phyloP scores from a whole-genome alignment of 1,140 invertebrate genomes.

The Plutomurus gul region DNA sequence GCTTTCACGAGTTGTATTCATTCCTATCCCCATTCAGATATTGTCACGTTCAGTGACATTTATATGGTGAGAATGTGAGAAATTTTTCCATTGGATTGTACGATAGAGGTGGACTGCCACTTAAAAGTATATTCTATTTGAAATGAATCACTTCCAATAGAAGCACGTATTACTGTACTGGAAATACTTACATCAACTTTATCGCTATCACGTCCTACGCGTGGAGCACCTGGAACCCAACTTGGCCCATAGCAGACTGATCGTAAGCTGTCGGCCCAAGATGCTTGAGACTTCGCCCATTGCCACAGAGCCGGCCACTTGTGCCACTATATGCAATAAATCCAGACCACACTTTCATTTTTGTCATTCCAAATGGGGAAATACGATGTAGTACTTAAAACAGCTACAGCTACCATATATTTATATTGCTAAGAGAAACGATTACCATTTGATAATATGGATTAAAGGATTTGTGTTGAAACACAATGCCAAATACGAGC shows the following conservation, averaged over 20 bases:
- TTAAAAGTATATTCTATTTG: not conserved
- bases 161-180: not conserved
- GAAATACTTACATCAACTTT: conserved; percentile 73
- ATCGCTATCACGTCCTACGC: conserved; percentile 75
- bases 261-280: conserved; percentile 68
- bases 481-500: conserved; percentile 82
- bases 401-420: not conserved
- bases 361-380: no score
- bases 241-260: conserved; percentile 83
- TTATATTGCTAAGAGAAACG: not conserved
- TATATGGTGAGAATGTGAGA: no score
- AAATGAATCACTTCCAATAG: not conserved
- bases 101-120: no score
- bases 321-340: conserved; percentile 31
- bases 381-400: no score
- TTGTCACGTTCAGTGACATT: no score
- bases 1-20: no score
- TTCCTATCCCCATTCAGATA: no score
- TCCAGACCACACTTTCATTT: not conserved
- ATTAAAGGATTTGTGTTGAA: conserved; percentile 78
- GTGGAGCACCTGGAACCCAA: conserved; percentile 79
- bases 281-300: conserved; percentile 64
- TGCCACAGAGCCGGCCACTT: conserved; percentile 60
- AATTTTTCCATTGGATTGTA: no score
- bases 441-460: conserved; percentile 76